Base-by-base conservation (phyloP, 2,797 vertebrate genomes). In the Eremophila alpestris region DNA sequence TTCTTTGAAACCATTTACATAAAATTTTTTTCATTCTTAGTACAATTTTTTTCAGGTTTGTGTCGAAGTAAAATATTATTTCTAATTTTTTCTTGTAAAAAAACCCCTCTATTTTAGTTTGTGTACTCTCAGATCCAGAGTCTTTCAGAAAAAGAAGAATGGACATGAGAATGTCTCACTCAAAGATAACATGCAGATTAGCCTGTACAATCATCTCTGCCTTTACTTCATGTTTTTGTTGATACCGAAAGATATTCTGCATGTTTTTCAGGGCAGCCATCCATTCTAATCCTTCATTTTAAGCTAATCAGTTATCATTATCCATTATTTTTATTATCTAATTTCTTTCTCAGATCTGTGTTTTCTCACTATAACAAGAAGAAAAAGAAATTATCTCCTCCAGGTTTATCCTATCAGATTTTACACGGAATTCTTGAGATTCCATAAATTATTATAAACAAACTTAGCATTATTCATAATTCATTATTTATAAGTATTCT, bases 71-170 rank as follows among this genome's bases (percentile, higher is more conserved):
- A 65, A 85, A 34, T 1, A 77, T 20, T 82, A 65, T 56, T 78
- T 70, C 13, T 40, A 34, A 43, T 24, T 23, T 3, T 0, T 56
- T 4, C 40, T 68, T 63, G 4, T 36, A 26, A 64, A 54, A 45
- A 45, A 48, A 2, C 0, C 0, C 5, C 2, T 43, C 2, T 48
- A 2, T 45, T 82, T 91, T 70, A 1, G 23, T 74, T 65, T 40
- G 5, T 43, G 8, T 54, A 10, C 15, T 54, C 27, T 70, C 30
- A 62, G 16, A 58, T 43, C 5, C 10, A 32, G 15, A 40, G 5
- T 24, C 34, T 59, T 89, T 71, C 17, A 67, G 12, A 5, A 19
- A 20, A n/a, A 67, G 7, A 74, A 40, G 5, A 58, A 86, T 45
- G 16, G 11, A 34, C 49, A 68, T 29, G 13, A 20, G 4, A 79